These are phyloP conservation scores for Capitulum mitella DNA, from an alignment of 2,888 invertebrate species.

Conservation along the genomic window DNA sequence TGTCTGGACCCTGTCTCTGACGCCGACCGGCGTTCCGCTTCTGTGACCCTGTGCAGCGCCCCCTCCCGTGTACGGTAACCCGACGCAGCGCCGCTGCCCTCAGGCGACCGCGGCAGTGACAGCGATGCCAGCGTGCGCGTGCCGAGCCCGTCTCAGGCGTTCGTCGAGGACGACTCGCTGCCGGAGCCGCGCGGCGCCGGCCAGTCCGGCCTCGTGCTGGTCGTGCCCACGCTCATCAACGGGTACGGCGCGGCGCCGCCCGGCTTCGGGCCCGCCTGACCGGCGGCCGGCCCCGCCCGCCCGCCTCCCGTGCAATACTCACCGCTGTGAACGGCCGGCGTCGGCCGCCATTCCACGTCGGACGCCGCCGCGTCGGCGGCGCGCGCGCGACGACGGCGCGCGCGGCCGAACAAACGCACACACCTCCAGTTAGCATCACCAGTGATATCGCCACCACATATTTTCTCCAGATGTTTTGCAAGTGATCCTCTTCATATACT, in stretches of 20 bases:
- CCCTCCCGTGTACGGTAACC: no score
- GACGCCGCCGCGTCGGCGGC: no score
- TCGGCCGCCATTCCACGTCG: background rate
- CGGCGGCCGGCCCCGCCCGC: background rate
- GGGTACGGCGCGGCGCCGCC: background rate
- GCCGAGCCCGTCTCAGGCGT: constrained; percentile 3
- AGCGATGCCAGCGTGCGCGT: constrained; percentile 13
- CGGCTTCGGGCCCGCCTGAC: background rate
- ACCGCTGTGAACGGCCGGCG: background rate
- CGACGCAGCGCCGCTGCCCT: background rate
- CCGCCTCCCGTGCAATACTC: background rate
- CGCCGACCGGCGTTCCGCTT: no score
- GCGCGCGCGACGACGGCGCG: no score
- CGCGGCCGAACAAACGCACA: background rate
- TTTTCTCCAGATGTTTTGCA: constrained; percentile 2
- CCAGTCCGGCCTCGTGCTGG: background rate
- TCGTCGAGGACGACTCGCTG: constrained; percentile 8
- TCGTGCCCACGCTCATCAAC: background rate
- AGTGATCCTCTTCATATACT: background rate
- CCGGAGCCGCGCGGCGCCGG: background rate
- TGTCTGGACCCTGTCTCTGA: no score
- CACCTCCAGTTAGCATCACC: background rate
- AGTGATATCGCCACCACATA: constrained; percentile 18
- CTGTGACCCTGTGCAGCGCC: no score
- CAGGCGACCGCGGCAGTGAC: constrained; percentile 15